phyloP scores from a whole-genome alignment of 1,140 invertebrate species.

The Aphelenchoides fujianensis region DNA sequence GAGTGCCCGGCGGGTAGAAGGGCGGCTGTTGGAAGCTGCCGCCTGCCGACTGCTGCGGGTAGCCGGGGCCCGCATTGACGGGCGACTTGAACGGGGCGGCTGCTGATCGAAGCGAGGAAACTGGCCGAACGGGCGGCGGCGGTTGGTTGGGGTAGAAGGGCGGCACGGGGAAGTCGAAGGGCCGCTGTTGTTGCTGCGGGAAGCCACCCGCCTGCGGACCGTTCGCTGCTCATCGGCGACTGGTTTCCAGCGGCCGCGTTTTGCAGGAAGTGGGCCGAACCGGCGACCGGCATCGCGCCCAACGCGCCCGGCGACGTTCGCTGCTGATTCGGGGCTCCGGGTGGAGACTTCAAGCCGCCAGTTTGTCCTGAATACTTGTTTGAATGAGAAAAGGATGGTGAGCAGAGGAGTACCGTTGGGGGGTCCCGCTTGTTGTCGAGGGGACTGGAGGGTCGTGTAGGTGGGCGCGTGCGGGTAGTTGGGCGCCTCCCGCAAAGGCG shows the following conservation, averaged over 20 bases:
- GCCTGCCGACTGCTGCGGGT: no score
- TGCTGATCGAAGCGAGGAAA: neutral
- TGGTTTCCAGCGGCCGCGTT: neutral
- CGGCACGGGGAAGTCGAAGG: no score
- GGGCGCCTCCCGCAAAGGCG: neutral
- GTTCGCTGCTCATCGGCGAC: no score
- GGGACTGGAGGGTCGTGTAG: no score
- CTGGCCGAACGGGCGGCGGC: neutral
- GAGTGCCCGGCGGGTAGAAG: neutral
- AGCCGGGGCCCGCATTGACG: no score
- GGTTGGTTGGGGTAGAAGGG: neutral
- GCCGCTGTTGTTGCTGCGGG: no score
- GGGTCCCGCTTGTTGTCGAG: neutral
- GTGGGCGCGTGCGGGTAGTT: constrained; percentile 19
- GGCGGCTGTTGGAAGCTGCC: neutral
- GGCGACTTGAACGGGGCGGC: no score
- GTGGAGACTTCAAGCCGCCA: neutral
- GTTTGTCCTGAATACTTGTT: neutral
- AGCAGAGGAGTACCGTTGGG: no score
- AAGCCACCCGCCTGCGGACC: no score
- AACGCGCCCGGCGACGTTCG: neutral
- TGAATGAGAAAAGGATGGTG: no score
- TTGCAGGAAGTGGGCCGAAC: neutral
- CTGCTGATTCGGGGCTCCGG: neutral
- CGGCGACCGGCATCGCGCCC: neutral